Conservation (phyloP, 2,113 vertebrate genomes). For the Amia ocellicauda region DNA sequence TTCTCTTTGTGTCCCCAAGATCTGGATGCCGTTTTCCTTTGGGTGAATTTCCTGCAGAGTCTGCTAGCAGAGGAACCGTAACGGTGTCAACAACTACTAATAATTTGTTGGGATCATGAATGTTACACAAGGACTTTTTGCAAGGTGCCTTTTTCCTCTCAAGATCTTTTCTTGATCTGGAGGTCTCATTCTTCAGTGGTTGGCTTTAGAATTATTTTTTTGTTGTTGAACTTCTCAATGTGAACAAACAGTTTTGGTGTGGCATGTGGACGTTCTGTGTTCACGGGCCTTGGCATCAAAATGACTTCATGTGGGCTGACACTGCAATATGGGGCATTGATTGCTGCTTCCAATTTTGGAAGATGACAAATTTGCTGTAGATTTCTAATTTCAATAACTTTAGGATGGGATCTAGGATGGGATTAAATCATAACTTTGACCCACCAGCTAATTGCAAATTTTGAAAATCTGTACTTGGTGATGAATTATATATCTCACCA, state of each 20-base stretch:
- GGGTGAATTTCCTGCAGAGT: neutral
- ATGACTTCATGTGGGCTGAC: constrained; percentile 56
- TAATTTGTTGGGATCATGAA: constrained; percentile 43
- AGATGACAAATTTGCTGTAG: constrained; percentile 71
- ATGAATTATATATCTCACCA: too few relatives aligned
- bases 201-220: constrained; percentile 57
- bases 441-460: too few relatives aligned
- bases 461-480: too few relatives aligned
- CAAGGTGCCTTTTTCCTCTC: constrained; percentile 80
- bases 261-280: constrained; percentile 47
- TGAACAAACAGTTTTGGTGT: constrained; percentile 54
- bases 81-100: neutral
- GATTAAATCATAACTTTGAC: too few relatives aligned
- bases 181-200: constrained; percentile 60
- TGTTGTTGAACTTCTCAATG: constrained; percentile 49
- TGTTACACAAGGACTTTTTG: constrained; percentile 63
- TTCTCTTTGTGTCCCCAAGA: constrained; percentile 2
- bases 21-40: constrained; percentile 11
- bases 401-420: too few relatives aligned
- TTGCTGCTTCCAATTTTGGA: constrained; percentile 81
- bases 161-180: constrained; percentile 67
- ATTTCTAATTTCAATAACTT: constrained; percentile 37
- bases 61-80: neutral
- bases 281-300: constrained; percentile 53
- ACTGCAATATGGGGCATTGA: constrained; percentile 75